A percentile compares a stretch with the other conserved stretches of the same genome.
These are phyloP conservation scores for Pomatorhinus ruficollis DNA, from an alignment of 2,113 vertebrate genomes.

Conservation along the genomic window DNA sequence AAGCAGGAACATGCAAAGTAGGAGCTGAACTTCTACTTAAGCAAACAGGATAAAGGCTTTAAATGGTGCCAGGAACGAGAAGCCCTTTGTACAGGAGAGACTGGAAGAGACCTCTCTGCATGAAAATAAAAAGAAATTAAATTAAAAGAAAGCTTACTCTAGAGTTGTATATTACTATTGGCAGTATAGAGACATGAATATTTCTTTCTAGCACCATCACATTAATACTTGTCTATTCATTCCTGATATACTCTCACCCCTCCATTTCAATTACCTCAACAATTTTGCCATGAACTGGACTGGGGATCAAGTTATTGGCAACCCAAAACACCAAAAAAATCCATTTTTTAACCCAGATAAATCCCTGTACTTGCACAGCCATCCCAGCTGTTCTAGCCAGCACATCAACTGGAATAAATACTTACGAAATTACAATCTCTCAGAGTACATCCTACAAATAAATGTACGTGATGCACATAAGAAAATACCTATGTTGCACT, in stretches of 20 bases:
- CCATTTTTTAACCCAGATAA: neutral
- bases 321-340: neutral
- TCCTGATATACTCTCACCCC: neutral
- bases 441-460: neutral
- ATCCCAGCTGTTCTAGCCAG: accelerated
- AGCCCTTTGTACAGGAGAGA: neutral
- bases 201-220: neutral
- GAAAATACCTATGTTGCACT: neutral
- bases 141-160: neutral
- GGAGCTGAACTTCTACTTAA: neutral
- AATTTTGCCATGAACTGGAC: neutral
- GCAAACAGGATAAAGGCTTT: neutral
- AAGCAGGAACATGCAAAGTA: neutral
- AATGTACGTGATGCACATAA: neutral
- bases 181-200: neutral
- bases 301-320: neutral
- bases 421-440: neutral
- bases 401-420: neutral
- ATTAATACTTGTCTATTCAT: neutral
- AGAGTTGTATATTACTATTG: neutral
- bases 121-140: neutral
- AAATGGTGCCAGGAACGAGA: neutral
- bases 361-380: neutral
- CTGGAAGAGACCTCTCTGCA: neutral
- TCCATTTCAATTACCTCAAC: neutral